phyloP scores from a whole-genome alignment of 2,113 vertebrate species.

The Dendrocopos noguchii region DNA sequence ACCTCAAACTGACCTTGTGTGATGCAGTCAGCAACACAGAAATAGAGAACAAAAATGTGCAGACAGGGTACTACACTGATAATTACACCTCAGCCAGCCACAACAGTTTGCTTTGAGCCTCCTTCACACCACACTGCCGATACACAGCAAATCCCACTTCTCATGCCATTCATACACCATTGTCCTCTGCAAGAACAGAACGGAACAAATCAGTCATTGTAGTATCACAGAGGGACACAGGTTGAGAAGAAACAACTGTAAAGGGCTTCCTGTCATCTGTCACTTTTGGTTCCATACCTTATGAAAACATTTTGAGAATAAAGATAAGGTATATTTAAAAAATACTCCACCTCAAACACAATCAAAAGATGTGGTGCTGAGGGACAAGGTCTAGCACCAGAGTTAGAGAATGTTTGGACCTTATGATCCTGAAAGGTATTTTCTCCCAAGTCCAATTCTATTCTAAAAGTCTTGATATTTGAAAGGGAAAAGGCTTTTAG shows the following conservation, averaged over 20 bases:
- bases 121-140: neutral
- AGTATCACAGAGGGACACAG: neutral
- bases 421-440: no score
- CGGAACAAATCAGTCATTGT: neutral
- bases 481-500: neutral
- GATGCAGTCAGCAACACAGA: neutral
- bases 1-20: neutral
- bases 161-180: neutral
- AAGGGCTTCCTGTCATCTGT: neutral
- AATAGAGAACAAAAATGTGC: neutral
- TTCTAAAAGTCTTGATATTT: neutral
- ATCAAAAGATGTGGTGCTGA: neutral
- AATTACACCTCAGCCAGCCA: neutral
- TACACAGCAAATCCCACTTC: neutral
- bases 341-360: neutral
- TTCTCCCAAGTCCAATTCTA: no score
- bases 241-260: slow-evolving; percentile 2
- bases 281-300: neutral
- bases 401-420: no score
- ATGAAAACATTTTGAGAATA: neutral
- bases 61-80: neutral
- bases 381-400: no score
- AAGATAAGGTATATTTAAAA: neutral
- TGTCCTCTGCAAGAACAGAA: neutral
- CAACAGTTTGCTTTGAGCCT: neutral